A percentile compares a stretch with the other conserved stretches of the same genome.
phyloP scores from a whole-genome alignment of 1,140 invertebrate species.

The Ylistrum balloti region DNA sequence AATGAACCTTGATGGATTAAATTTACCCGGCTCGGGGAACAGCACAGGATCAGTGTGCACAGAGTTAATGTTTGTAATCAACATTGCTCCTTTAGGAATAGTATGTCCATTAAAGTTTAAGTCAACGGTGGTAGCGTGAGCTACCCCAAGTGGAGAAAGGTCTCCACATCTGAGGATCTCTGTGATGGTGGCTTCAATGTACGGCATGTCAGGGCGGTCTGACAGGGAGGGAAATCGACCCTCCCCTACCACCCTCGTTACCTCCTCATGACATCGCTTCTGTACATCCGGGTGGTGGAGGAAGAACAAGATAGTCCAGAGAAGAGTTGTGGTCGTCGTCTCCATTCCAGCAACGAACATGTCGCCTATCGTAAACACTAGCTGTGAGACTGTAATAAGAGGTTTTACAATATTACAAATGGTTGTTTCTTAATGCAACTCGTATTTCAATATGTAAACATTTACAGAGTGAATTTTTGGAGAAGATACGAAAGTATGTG shows the following conservation, averaged over 20 bases:
- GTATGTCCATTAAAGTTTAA: slow-evolving; percentile 72
- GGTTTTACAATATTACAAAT: too few relatives aligned
- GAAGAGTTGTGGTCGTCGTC: slow-evolving; percentile 91
- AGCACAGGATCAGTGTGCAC: slow-evolving; percentile 73
- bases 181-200: slow-evolving; percentile 64
- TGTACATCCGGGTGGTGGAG: slow-evolving; percentile 89
- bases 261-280: slow-evolving; percentile 91
- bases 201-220: slow-evolving; percentile 61
- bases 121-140: slow-evolving; percentile 70
- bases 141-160: slow-evolving; percentile 74
- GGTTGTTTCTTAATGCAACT: too few relatives aligned
- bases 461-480: too few relatives aligned
- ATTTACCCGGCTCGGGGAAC: slow-evolving; percentile 88
- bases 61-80: slow-evolving; percentile 74
- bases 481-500: too few relatives aligned
- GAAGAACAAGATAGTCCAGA: slow-evolving; percentile 94
- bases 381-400: slow-evolving; percentile 57
- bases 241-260: slow-evolving; percentile 84
- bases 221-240: slow-evolving; percentile 53
- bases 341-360: slow-evolving; percentile 95
- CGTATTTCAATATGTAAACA: too few relatives aligned
- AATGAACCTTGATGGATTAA: slow-evolving; percentile 87
- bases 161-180: slow-evolving; percentile 58
- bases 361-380: slow-evolving; percentile 83
- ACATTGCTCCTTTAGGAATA: slow-evolving; percentile 74